Evolutionary conservation across 2,797 vertebrate species (phyloP).

Genomic region (Spea hammondii): DNA sequence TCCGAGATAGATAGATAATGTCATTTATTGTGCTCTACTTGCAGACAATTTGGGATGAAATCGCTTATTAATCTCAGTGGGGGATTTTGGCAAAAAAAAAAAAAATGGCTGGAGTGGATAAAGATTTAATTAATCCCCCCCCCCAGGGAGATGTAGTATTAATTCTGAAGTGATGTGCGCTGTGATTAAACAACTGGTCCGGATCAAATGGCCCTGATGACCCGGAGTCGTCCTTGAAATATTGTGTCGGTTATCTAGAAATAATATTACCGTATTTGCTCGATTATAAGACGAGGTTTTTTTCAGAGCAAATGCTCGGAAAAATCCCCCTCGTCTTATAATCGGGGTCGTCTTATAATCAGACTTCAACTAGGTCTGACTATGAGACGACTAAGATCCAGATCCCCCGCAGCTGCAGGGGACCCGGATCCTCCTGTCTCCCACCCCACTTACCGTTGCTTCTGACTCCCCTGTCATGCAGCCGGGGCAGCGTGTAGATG

Average conservation of each 20-base stretch:
- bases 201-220: neutral
- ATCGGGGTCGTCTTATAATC: too few species aligned
- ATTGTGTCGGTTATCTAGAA: neutral
- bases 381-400: too few species aligned
- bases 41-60: neutral
- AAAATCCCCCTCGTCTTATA: too few species aligned
- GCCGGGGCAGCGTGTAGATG: too few species aligned
- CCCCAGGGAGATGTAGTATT: constrained; percentile 26
- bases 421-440: too few species aligned
- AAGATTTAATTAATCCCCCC: constrained; percentile 37
- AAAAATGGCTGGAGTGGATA: constrained; percentile 10
- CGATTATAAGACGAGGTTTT: too few species aligned
- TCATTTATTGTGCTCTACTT: neutral
- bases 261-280: neutral
- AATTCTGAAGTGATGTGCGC: constrained; percentile 20
- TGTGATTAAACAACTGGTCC: constrained; percentile 34
- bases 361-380: too few species aligned
- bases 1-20: neutral
- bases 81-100: constrained; percentile 14
- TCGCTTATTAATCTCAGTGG: constrained; percentile 32
- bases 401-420: too few species aligned
- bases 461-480: too few species aligned
- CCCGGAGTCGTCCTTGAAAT: constrained; percentile 14
- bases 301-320: too few species aligned
- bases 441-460: too few species aligned